Conservation (phyloP, 2,888 invertebrate species). For the Pachliopta kotzebuea region DNA sequence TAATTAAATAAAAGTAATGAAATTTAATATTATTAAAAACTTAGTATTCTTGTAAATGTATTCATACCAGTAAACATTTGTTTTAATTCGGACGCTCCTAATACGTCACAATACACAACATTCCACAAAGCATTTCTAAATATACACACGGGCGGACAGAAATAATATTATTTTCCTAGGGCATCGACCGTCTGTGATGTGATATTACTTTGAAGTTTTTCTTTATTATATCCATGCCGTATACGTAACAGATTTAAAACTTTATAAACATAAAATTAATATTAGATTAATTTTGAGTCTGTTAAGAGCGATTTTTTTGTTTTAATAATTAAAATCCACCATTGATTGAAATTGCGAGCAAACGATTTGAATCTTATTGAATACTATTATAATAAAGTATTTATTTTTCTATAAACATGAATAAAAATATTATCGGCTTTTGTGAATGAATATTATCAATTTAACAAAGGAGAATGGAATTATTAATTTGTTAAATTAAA, state of each 20-base stretch:
- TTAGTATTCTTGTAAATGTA: too few species aligned
- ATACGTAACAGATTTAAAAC: not conserved
- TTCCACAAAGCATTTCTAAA: constrained; percentile 48
- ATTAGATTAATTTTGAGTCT: too few species aligned
- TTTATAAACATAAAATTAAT: too few species aligned
- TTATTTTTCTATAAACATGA: too few species aligned
- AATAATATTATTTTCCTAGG: constrained; percentile 58
- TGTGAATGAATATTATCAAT: not conserved
- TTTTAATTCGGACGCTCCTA: not conserved
- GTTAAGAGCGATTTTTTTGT: too few species aligned
- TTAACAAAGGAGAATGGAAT: not conserved
- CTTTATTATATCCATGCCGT: not conserved
- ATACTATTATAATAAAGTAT: too few species aligned
- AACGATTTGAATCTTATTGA: too few species aligned
- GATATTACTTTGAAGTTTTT: constrained; percentile 12
- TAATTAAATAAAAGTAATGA: too few species aligned
- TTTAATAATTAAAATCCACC: too few species aligned
- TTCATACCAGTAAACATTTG: not conserved
- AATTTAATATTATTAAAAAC: too few species aligned
- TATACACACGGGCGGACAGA: constrained; percentile 49
- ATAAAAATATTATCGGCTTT: not conserved
- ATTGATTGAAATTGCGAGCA: too few species aligned
- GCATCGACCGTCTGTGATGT: constrained; percentile 52
- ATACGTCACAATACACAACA: not conserved
- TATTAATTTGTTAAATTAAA: too few species aligned